These are phyloP conservation scores for Thalassoma bifasciatum DNA, from an alignment of 2,113 vertebrate genomes.

Conservation along the genomic window DNA sequence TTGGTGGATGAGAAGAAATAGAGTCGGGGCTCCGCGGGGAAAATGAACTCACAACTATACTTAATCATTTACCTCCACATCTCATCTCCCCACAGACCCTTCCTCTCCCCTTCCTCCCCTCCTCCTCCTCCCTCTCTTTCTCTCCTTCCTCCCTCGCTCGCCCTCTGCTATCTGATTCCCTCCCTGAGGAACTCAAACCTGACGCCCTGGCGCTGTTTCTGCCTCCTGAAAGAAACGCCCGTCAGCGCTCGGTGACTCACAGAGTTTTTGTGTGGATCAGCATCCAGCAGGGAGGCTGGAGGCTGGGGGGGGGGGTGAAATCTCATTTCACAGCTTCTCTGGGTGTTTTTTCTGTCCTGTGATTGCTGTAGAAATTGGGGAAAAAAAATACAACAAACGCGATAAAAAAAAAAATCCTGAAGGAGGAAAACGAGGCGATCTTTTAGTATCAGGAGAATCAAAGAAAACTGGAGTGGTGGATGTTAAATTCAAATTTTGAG, in stretches of 20 bases:
- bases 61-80: conserved; percentile 52
- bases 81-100: neutral
- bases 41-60: conserved; percentile 61
- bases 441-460: neutral
- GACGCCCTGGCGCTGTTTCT: neutral
- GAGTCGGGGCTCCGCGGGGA: conserved; percentile 40
- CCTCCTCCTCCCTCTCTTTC: neutral
- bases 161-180: conserved; percentile 1
- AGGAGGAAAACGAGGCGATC: neutral
- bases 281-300: neutral
- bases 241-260: conserved; percentile 22
- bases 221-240: conserved; percentile 4
- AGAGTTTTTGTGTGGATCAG: conserved; percentile 1
- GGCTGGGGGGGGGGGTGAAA: conserved; percentile 9
- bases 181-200: conserved; percentile 7
- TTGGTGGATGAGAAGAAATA: conserved; percentile 51
- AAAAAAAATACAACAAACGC: neutral
- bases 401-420: too few relatives aligned
- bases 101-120: neutral
- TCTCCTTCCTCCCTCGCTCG: neutral
- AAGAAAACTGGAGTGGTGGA: too few relatives aligned
- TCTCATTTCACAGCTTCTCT: neutral
- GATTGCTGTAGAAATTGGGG: conserved; percentile 15
- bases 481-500: too few relatives aligned
- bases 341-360: neutral